These are phyloP conservation scores for Pangasius krempfi DNA, from an alignment of 2,797 vertebrate genomes.

Conservation along the genomic window DNA sequence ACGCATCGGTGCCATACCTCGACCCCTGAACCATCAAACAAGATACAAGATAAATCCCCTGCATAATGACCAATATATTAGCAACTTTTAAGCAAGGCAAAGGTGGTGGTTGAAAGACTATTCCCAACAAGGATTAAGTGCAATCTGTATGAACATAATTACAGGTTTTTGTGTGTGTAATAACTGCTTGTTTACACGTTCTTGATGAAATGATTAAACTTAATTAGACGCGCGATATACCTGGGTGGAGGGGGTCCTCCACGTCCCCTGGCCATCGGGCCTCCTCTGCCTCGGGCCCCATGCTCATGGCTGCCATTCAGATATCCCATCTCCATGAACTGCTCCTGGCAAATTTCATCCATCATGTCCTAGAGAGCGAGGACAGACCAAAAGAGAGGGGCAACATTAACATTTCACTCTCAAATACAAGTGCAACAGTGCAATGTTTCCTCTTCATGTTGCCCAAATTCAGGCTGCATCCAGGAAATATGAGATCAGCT, in stretches of 20 bases:
- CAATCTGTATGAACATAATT: neutral
- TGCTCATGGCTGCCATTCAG: conserved; percentile 93
- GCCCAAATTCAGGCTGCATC: neutral
- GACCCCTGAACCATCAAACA: conserved; percentile 75
- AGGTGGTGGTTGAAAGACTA: neutral
- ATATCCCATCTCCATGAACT: conserved; percentile 96
- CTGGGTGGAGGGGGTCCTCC: conserved; percentile 87
- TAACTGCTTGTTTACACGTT: neutral
- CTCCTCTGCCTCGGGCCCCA: conserved; percentile 83
- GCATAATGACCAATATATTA: neutral
- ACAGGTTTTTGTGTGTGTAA: neutral
- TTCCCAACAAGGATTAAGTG: neutral
- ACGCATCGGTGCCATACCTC: conserved; percentile 83
- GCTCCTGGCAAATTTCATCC: conserved; percentile 98
- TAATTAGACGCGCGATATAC: conserved; percentile 68
- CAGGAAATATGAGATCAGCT: neutral
- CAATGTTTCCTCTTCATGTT: neutral
- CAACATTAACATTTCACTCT: neutral
- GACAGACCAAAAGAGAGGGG: neutral
- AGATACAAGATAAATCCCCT: neutral
- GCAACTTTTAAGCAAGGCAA: neutral
- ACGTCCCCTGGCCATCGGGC: conserved; percentile 85
- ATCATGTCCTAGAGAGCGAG: conserved; percentile 87
- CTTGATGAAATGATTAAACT: neutral
- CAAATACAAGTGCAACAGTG: neutral